Conservation (phyloP, 2,113 vertebrate genomes). For the Pterocles burchelli region DNA sequence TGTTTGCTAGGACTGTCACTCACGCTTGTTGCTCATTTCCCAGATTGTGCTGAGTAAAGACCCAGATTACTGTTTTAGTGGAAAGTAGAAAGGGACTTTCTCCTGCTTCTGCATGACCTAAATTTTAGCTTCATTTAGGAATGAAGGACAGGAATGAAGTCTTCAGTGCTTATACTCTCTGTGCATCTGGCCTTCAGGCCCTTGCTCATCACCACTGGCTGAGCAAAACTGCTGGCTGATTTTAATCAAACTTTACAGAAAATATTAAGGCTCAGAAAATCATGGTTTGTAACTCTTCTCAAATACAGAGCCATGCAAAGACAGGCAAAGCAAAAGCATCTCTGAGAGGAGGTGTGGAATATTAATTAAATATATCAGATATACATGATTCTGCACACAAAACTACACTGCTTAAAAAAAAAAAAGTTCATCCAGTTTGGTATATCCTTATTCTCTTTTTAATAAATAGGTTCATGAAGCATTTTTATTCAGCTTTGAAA, state of each 20-base stretch:
- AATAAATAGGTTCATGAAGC: background rate
- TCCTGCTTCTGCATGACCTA: background rate
- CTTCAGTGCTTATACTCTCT: background rate
- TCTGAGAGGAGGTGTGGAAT: background rate
- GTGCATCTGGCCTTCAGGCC: background rate
- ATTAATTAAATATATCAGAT: background rate
- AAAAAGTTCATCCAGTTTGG: background rate
- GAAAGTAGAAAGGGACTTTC: background rate
- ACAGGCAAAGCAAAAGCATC: background rate
- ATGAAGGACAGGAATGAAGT: background rate
- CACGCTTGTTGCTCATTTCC: background rate
- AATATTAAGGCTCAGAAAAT: background rate
- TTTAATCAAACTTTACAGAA: background rate
- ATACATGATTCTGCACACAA: background rate
- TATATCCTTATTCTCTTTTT: background rate
- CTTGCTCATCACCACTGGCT: background rate
- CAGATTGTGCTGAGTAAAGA: background rate
- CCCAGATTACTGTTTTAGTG: background rate
- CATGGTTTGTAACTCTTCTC: background rate
- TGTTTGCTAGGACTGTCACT: background rate
- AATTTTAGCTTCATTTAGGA: background rate
- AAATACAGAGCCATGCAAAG: background rate
- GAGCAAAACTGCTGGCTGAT: background rate
- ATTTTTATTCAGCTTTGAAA: background rate
- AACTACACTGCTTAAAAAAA: background rate